Conservation (phyloP, 2,797 vertebrate genomes). For the Hippopotamyrus pictus region DNA sequence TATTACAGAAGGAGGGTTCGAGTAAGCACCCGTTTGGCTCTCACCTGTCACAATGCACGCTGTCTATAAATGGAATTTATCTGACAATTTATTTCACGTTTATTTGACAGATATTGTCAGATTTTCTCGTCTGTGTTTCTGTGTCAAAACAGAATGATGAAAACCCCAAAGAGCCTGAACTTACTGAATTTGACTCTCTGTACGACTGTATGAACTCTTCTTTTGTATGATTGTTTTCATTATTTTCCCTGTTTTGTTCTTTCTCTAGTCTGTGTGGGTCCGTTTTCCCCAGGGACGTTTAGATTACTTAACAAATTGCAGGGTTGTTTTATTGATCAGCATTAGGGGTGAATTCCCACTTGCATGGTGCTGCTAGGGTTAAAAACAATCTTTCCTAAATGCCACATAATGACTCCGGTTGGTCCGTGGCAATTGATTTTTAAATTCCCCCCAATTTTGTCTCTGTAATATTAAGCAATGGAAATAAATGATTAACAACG, state of each 20-base stretch:
- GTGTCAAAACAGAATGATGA: neutral
- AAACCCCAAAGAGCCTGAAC: neutral
- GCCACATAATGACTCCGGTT: conserved; percentile 29
- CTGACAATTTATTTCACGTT: neutral
- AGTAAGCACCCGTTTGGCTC: neutral
- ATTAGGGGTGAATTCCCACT: conserved; percentile 27
- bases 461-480: neutral
- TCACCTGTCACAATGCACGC: neutral
- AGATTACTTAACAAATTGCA: conserved; percentile 34
- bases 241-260: neutral
- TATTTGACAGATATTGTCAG: neutral
- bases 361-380: conserved; percentile 25
- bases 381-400: conserved; percentile 24
- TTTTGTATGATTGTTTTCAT: neutral
- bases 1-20: neutral
- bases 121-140: neutral
- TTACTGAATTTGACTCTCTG: neutral
- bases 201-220: neutral
- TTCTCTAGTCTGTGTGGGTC: neutral
- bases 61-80: neutral
- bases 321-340: conserved; percentile 30
- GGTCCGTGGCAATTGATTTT: conserved; percentile 38
- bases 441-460: conserved; percentile 22
- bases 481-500: neutral
- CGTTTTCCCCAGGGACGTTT: conserved; percentile 17